These are phyloP conservation scores for Neoitamus cyanurus DNA, from an alignment of 2,888 invertebrate genomes.

Conservation along the genomic window DNA sequence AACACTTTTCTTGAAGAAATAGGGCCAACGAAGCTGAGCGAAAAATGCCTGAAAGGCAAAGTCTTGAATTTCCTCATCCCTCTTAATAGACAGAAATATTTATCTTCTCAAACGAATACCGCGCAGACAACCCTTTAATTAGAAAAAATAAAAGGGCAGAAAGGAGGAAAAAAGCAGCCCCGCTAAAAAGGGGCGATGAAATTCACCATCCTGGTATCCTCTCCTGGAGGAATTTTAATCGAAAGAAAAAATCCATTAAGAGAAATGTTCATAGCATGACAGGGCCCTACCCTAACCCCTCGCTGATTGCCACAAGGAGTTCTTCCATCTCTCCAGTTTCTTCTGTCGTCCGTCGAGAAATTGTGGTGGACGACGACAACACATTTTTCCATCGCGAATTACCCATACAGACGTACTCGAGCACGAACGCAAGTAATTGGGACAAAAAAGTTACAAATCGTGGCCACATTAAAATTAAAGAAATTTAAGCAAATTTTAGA, in stretches of 20 bases:
- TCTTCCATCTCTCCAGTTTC: constrained; percentile 2
- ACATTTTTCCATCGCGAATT: not conserved
- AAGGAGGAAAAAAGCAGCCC: constrained; percentile 29
- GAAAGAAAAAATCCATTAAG: constrained; percentile 45
- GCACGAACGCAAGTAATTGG: not conserved
- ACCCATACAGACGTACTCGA: not conserved
- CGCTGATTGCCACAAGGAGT: constrained; percentile 40
- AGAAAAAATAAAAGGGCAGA: constrained; percentile 47
- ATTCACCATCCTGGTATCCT: constrained; percentile 17
- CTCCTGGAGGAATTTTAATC: constrained; percentile 44
- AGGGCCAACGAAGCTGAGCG: not conserved
- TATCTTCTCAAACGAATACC: constrained; percentile 41
- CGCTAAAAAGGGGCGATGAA: constrained; percentile 41
- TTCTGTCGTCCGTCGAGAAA: not conserved
- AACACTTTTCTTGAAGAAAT: not conserved
- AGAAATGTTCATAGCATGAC: constrained; percentile 34
- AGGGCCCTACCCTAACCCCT: constrained; percentile 41
- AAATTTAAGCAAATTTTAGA: not conserved
- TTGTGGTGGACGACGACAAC: not conserved
- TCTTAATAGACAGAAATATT: constrained; percentile 39
- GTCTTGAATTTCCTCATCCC: constrained; percentile 46
- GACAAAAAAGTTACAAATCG: not conserved
- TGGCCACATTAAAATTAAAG: not conserved
- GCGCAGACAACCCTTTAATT: constrained; percentile 47
- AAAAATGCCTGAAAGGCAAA: constrained; percentile 40